phyloP scores from a whole-genome alignment of 2,113 vertebrate genomes.

The Ceratotherium simum region DNA sequence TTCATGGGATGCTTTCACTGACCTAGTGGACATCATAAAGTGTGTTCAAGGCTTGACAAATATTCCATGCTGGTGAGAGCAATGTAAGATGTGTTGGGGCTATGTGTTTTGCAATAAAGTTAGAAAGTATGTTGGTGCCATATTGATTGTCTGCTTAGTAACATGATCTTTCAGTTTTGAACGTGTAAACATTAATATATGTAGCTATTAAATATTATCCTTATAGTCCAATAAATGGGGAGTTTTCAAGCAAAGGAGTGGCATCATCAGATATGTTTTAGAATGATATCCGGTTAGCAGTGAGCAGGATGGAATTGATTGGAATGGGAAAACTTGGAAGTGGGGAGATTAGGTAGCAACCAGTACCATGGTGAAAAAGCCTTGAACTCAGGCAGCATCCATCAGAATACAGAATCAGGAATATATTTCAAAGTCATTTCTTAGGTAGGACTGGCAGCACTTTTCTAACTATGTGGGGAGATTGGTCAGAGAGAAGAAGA shows the following conservation, averaged over 20 bases:
- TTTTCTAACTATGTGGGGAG: neutral
- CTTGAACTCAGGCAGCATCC: neutral
- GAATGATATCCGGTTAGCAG: neutral
- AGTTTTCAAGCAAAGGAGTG: neutral
- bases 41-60: neutral
- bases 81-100: neutral
- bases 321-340: neutral
- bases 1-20: neutral
- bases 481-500: neutral
- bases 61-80: neutral
- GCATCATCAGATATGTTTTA: neutral
- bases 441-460: neutral
- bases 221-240: neutral
- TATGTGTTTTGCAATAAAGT: neutral
- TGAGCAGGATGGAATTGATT: neutral
- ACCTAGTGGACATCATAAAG: neutral
- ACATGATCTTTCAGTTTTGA: neutral
- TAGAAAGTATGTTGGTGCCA: neutral
- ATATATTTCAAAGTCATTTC: neutral
- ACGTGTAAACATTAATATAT: neutral
- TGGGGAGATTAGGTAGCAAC: neutral
- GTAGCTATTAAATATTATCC: neutral
- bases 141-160: neutral
- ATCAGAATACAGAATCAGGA: neutral
- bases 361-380: neutral